Conservation (phyloP, 1,140 invertebrate genomes). For the fruit fly (Drosophila melanogaster) region Release_6_plus_ISO1_MT NC_004354.4:20028501-20029000, state of each 20-base stretch:
- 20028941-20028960: too few species aligned
- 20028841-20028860: conserved; percentile 23
- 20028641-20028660: conserved; percentile 38
- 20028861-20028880: conserved; percentile 41
- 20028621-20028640: conserved; percentile 28
- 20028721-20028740: background rate
- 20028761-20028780: conserved; percentile 1
- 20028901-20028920: conserved; percentile 38
- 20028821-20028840: conserved; percentile 1
- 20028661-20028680: conserved; percentile 18
- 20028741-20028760: background rate
- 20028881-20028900: conserved; percentile 43
- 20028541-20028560: conserved; percentile 59
- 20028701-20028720: background rate
- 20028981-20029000: too few species aligned
- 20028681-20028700: conserved; percentile 2
- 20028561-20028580: conserved; percentile 44
- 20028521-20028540: conserved; percentile 55
- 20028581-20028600: background rate
- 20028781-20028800: conserved; percentile 8
- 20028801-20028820: conserved; percentile 1
- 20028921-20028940: conserved; percentile 56
- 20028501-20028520: conserved; percentile 67
- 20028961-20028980: too few species aligned
- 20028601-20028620: conserved; percentile 3